These are phyloP conservation scores for Panagrolaimus sp. DNA, from an alignment of 1,140 invertebrate species.

Conservation along the genomic window DNA sequence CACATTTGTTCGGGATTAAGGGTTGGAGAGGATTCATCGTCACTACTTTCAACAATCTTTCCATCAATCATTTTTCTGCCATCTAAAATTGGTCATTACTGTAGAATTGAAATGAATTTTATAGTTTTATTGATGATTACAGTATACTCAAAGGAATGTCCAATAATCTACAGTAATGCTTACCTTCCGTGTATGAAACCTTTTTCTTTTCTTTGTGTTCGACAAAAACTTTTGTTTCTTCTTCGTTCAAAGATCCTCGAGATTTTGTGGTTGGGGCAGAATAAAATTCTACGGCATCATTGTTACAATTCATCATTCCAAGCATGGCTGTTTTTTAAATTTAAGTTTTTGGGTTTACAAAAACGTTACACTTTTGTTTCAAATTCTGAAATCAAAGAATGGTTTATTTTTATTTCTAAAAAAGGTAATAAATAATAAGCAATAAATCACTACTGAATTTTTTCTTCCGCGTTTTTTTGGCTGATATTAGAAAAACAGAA, in stretches of 20 bases:
- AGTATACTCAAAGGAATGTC: neutral
- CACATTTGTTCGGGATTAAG: constrained; percentile 1
- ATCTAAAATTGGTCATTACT: neutral
- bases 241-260: neutral
- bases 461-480: too few relatives aligned
- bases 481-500: too few relatives aligned
- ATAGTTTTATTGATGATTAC: neutral
- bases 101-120: too few relatives aligned
- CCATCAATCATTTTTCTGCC: constrained; percentile 16
- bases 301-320: constrained; percentile 12
- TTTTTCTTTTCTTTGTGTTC: constrained; percentile 3
- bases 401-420: too few relatives aligned
- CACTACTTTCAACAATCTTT: neutral
- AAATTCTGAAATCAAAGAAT: too few relatives aligned
- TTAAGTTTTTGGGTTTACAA: too few relatives aligned
- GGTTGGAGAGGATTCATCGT: neutral
- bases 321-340: neutral
- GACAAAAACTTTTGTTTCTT: neutral
- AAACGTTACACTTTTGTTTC: too few relatives aligned
- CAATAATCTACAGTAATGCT: neutral
- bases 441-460: too few relatives aligned
- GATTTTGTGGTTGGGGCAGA: neutral
- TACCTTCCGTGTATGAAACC: constrained; percentile 11
- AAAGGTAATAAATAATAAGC: too few relatives aligned
- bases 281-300: constrained; percentile 6